Evolutionary conservation across 2,888 invertebrate species (phyloP).

Genomic region (Pachliopta kotzebuea): DNA sequence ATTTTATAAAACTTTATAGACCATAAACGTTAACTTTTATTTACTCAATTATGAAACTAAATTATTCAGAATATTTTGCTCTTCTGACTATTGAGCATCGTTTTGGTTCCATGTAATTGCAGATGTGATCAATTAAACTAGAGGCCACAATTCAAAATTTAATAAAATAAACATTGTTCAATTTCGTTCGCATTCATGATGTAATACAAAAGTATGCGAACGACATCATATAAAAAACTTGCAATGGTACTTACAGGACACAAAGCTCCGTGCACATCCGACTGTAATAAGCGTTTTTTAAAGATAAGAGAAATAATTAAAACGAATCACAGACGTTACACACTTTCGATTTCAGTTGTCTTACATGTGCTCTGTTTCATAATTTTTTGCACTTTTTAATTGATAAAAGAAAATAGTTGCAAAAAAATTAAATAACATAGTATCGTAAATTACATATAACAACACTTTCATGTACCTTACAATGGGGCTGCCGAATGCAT

Average conservation of each 20-base stretch:
- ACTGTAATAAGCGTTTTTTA: slow-evolving; percentile 41
- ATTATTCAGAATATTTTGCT: too few relatives aligned
- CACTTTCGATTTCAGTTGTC: neutral
- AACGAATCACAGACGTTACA: neutral
- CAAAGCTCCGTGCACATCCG: slow-evolving; percentile 56
- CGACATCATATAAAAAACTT: neutral
- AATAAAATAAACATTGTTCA: too few relatives aligned
- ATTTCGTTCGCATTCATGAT: too few relatives aligned
- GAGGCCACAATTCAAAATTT: too few relatives aligned
- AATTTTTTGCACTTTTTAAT: neutral
- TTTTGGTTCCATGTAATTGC: too few relatives aligned
- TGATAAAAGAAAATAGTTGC: neutral
- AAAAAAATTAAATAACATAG: neutral
- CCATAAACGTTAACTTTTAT: too few relatives aligned
- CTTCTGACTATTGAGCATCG: too few relatives aligned
- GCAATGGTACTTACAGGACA: slow-evolving; percentile 60
- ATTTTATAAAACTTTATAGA: too few relatives aligned
- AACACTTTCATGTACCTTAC: slow-evolving; percentile 52
- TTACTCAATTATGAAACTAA: too few relatives aligned
- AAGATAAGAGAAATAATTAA: neutral
- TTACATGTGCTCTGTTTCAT: neutral
- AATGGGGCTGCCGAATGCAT: slow-evolving; percentile 54
- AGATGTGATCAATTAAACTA: too few relatives aligned
- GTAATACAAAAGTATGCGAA: too few relatives aligned
- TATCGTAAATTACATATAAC: neutral